Evolutionary conservation across 2,888 invertebrate species (phyloP).

Genomic region (Allygus modestus): DNA sequence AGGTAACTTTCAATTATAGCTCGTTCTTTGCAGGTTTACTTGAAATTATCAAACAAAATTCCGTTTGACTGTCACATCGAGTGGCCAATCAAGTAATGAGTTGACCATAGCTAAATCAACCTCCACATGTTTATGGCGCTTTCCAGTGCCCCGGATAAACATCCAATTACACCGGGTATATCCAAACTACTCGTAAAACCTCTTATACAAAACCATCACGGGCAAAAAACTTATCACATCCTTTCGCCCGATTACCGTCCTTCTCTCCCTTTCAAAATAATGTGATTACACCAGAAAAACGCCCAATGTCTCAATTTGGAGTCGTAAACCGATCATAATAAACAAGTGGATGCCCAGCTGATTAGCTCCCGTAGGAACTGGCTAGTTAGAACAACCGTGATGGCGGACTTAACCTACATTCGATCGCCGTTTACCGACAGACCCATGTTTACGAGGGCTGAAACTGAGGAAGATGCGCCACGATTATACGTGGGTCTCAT

Average conservation of each 20-base stretch:
- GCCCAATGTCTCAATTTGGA: constrained; percentile 43
- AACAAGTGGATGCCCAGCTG: constrained; percentile 9
- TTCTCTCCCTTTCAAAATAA: constrained; percentile 21
- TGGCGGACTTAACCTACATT: constrained; percentile 35
- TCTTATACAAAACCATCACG: background rate
- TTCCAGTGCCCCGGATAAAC: constrained; percentile 6
- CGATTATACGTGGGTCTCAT: constrained; percentile 24
- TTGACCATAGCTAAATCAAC: too few species aligned
- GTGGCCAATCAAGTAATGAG: too few species aligned
- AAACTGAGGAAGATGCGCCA: constrained; percentile 33
- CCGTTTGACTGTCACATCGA: too few species aligned
- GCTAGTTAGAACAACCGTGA: constrained; percentile 9
- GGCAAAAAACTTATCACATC: constrained; percentile 38
- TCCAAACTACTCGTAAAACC: constrained; percentile 25
- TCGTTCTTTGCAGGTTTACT: too few species aligned
- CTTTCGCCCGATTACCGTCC: constrained; percentile 18
- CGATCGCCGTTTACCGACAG: background rate
- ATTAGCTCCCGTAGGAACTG: constrained; percentile 6
- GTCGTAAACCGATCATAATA: constrained; percentile 40
- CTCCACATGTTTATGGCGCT: background rate
- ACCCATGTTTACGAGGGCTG: background rate
- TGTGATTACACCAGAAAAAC: constrained; percentile 55
- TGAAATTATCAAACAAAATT: too few species aligned
- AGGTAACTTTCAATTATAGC: too few species aligned
- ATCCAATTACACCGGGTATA: background rate